Base-by-base conservation (phyloP, 23 tunicate genomes). In the Ciona savignyi region DNA sequence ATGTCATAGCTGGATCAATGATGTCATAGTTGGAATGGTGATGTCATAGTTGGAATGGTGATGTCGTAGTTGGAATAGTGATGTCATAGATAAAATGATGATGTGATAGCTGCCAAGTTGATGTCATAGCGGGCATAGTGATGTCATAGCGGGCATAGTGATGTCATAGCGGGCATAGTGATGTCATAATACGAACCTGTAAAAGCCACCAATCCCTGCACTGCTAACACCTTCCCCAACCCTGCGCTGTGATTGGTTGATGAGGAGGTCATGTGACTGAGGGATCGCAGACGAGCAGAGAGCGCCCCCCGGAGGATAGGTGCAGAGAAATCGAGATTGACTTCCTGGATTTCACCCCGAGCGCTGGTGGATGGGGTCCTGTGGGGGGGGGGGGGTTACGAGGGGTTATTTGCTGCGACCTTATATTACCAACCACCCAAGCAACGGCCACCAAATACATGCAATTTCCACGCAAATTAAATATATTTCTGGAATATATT, bases 271-370 rank as follows among this genome's bases (percentile, higher is more conserved):
- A 42, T 15, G 15, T 42, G 56, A 42, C 70, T 62, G 63, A 88
- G 35, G 27, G 85, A 77, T 9, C 96, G 83, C 27, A 81, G 83
- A 9, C 87, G 70, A 33, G 96, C 96, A n/a, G 74, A 72, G 51
- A 88, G 72, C 9, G 96, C 29, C n/a, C 87, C 96, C 56, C 62
- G 72, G 20, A 88, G 22, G 23, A 88, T 70, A 0, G 96, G 96
- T 26, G 81, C 87, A 9, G 96, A 88, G 77, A 88, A 88, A 15
- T 77, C 84, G 25, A 88, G 66, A n/a, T 2, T 72, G 22, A 88
- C 70, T 67, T 81, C 78, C 4, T 78, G 32, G 2, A 88, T 51
- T 9, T 6, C 11, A 15, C 9, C 11, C 11, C 11, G 9, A 15
- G 56, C 11, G 56, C 11, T 6, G 56, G 56, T 42, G 56, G 9